phyloP scores from a whole-genome alignment of 2,797 vertebrate species.

The Allobates femoralis region DNA sequence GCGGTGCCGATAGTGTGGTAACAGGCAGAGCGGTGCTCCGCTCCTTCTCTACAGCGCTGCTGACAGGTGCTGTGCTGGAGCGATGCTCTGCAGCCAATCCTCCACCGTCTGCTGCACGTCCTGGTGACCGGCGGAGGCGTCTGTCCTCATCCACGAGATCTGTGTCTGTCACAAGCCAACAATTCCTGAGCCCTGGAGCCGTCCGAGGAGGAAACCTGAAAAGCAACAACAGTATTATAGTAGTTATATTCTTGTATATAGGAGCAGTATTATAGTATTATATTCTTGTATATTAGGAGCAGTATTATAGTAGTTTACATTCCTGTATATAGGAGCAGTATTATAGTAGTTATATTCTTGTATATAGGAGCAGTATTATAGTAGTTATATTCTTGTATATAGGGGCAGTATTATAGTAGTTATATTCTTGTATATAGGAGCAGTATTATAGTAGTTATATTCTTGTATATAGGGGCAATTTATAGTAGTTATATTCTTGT shows the following conservation, averaged over 20 bases:
- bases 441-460: too few relatives aligned
- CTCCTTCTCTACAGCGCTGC: slow-evolving; percentile 2
- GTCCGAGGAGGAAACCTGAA: slow-evolving; percentile 33
- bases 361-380: too few relatives aligned
- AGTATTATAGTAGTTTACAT: too few relatives aligned
- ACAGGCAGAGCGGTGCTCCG: background rate
- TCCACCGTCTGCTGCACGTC: background rate
- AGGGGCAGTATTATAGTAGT: too few relatives aligned
- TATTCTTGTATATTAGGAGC: too few relatives aligned
- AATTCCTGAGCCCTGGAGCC: slow-evolving; percentile 30
- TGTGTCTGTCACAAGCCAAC: slow-evolving; percentile 43
- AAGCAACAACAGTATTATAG: background rate
- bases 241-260: background rate
- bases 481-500: too few relatives aligned
- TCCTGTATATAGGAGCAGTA: too few relatives aligned
- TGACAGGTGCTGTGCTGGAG: background rate
- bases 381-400: too few relatives aligned
- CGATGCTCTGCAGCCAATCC: slow-evolving; percentile 22
- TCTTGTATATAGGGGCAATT: too few relatives aligned
- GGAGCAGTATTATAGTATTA: too few relatives aligned
- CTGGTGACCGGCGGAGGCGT: background rate
- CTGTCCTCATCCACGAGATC: slow-evolving; percentile 53
- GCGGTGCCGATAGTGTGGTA: background rate
- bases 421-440: too few relatives aligned
- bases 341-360: too few relatives aligned